Evolutionary conservation across 2,888 invertebrate species (phyloP), one percentile per base, ranked within the genome.

Genomic region (Euzetes globulus): DNA sequence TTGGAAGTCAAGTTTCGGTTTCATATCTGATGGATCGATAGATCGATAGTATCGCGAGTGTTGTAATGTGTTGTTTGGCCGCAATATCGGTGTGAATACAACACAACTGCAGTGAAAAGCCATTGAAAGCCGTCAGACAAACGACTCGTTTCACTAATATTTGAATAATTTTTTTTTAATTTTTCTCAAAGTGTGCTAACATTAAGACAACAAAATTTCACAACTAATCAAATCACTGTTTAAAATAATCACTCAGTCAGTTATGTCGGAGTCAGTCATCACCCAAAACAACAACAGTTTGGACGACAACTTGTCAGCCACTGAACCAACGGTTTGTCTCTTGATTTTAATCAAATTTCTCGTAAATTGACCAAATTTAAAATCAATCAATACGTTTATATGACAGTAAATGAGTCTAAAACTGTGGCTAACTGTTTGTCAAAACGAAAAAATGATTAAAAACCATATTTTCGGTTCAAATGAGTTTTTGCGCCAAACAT

Each of bases 281-380:
- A 60, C 1, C 7, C 27, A 60, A 60, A 60, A 60, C 60, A 60
- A 60, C 60, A 60, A 60, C 27, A n/a, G n/a, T n/a, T 60, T 60
- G 60, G 60, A 60, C 27, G 60, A 60, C 27, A 60, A 60, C 15
- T 60, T 60, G 60, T 60, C 60, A 60, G 13, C 47, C 15, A 60
- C 60, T 27, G 60, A 60, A 7, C 60, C 60, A 7, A 60, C 15
- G 60, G 60, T 60, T 7, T 27, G 60, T 60, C 29, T 7, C 1
- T 4, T 25, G 4, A 33, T 33, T 7, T 33, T 7, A 33, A 33
- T 33, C 7, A 33, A 33, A 4, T n/a, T n/a, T n/a, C n/a, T n/a
- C n/a, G n/a, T n/a, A n/a, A n/a, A n/a, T n/a, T n/a, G n/a, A n/a
- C n/a, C n/a, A n/a, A n/a, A n/a, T n/a, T n/a, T n/a, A n/a, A n/a